Conservation (phyloP, 2,888 invertebrate genomes). For the Eristalinus sepulchralis region DNA sequence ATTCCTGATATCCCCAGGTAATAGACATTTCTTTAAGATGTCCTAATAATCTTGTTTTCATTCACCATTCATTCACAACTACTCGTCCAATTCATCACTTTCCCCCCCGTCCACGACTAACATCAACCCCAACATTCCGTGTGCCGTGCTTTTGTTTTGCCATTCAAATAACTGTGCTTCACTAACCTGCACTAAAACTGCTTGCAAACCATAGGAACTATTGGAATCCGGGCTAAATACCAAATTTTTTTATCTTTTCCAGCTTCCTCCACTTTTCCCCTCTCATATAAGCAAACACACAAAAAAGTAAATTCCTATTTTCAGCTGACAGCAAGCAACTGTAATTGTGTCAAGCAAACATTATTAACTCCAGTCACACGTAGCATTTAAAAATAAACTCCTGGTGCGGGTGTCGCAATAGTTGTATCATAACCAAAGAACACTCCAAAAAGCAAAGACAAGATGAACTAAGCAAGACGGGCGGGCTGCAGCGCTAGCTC, state of each 20-base stretch:
- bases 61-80: background rate
- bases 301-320: conserved; percentile 44
- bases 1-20: too few species aligned
- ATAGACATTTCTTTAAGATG: too few species aligned
- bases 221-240: conserved; percentile 54
- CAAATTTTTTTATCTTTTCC: conserved; percentile 56
- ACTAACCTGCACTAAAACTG: conserved; percentile 47
- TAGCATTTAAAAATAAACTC: background rate
- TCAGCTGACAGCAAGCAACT: conserved; percentile 32
- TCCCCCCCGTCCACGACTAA: background rate
- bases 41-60: too few species aligned
- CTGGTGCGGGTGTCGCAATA: conserved; percentile 59
- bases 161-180: conserved; percentile 39
- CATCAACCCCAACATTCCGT: background rate
- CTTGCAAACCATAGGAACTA: conserved; percentile 40
- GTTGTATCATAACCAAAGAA: conserved; percentile 40
- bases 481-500: too few species aligned
- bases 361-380: conserved; percentile 31
- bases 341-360: conserved; percentile 59
- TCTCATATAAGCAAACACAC: conserved; percentile 53
- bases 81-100: background rate
- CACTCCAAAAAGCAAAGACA: conserved; percentile 26
- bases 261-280: conserved; percentile 59
- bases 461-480: conserved; percentile 8
- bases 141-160: conserved; percentile 40